Base-by-base conservation (phyloP, 2,113 vertebrate genomes). In the Salminus brasiliensis region DNA sequence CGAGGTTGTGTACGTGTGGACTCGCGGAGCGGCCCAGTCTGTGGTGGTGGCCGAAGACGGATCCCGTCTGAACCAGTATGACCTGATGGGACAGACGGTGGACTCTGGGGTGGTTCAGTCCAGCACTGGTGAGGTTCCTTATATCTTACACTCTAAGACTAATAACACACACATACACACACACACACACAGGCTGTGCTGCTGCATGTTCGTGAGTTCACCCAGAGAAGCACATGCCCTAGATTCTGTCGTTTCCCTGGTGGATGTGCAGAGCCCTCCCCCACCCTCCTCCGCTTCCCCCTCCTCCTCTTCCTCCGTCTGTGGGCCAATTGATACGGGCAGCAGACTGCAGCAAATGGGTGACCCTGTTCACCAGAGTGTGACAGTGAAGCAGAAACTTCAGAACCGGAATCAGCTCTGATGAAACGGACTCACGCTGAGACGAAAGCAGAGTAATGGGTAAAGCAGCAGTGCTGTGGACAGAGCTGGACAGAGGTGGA, bases 31-130 rank as follows among this genome's bases (percentile, higher is more conserved):
- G 5, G 95, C 95, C 12, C 92, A 95, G 69, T 99, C 98, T 0
- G 98, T 99, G 80, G 97, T 98, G 52, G 98, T 99, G 77, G 98
- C 97, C 34, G 97, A 99, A 82, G 98, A 99, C 0, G 97, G 98
- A 16, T 99, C 98, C 66, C 94, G 97, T 21, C 86, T 99, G 84
- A 99, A 99, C 89, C 98, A 99, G 74, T 99, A 99, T 0, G 97
- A 99, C 83, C 93, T 99, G 73, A 95, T 99, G 84, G 97, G 98
- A 39, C 98, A 98, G 92, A 94, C 93, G 4, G 98, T 99, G 78
- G 96, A 97, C 72, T 99, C 97, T 36, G 97, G 97, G 21, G 98
- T 99, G 87, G 97, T 99, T 67, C 97, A 96, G 85, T 98, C 97
- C 83, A 99, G 98, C 80, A 99, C 98, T 91, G 98, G 97, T 98